Base-by-base conservation (phyloP, 2,797 vertebrate genomes). In the Pangasius djambal region DNA sequence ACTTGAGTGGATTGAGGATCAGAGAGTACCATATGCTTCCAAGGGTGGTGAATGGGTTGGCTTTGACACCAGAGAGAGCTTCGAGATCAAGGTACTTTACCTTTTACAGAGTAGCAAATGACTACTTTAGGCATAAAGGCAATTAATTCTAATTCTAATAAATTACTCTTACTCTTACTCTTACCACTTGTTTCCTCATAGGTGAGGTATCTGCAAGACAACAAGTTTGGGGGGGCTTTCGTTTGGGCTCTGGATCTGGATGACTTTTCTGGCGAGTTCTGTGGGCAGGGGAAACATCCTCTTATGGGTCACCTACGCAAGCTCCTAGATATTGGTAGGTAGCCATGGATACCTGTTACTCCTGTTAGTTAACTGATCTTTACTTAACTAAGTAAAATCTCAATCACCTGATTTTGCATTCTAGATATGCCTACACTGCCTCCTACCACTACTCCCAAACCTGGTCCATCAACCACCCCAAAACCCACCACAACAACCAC, bases 21-120 rank as follows among this genome's bases (percentile, higher is more conserved):
- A 98, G 93, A 95, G 94, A 0, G 97, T 98, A 20, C 97, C 97
- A 0, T 99, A 97, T 31, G 94, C 97, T 87, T 92, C 90, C 88
- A 95, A 96, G 88, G 95, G 91, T 86, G 95, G 16, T 0, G 95
- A 97, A 2, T 98, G 97, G 97, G 94, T 98, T 75, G 97, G 97
- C 89, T 98, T 96, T 83, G 98, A 98, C 95, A 96, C 92, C 83
- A 90, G 63, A 82, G 94, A 96, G 88, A 98, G 97, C 94, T 98
- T 94, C 72, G 91, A 93, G 31, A 94, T 89, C 90, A 98, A 98
- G 96, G 97, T 98, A 93, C 77, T 88, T 48, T 22, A 28, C 25
- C 70, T 10, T 31, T 85, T 25, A 52, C 2, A 84, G 6, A 0
- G 9, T 25, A n/a, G 28, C 34, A 59, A 77, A 59, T 59, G 10